These are phyloP conservation scores for Sturnira hondurensis DNA, from an alignment of 2,113 vertebrate genomes.

Conservation along the genomic window DNA sequence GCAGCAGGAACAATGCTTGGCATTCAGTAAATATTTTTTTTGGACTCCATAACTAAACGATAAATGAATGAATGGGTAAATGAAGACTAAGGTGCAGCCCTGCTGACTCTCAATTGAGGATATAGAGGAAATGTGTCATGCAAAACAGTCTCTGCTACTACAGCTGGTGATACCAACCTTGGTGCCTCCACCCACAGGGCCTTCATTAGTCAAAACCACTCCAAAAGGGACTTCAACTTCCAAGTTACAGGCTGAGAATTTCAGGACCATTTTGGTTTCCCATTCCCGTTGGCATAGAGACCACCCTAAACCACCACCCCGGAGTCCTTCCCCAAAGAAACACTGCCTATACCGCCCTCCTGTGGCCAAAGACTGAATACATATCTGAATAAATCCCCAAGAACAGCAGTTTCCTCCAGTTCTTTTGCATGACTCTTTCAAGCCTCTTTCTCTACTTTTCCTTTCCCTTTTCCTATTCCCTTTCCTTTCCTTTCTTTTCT, in stretches of 20 bases:
- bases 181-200: neutral
- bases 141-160: neutral
- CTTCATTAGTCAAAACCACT: neutral
- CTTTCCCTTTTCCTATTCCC: neutral
- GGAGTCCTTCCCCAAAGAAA: constrained; percentile 14
- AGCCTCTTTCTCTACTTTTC: neutral
- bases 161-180: neutral
- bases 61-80: neutral
- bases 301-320: neutral
- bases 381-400: constrained; percentile 5
- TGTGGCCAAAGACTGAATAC: constrained; percentile 29
- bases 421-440: constrained; percentile 39
- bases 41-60: neutral
- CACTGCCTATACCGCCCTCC: constrained; percentile 11
- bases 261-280: constrained; percentile 1
- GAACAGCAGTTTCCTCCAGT: constrained; percentile 31
- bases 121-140: neutral
- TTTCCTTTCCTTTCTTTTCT: neutral
- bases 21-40: constrained; percentile 17
- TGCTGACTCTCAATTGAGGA: neutral
- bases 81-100: neutral
- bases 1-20: neutral
- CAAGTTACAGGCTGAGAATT: neutral
- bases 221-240: neutral
- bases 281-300: neutral